Conservation (phyloP, 2,888 invertebrate species). For the Caenorhabditis zanzibari region DNA sequence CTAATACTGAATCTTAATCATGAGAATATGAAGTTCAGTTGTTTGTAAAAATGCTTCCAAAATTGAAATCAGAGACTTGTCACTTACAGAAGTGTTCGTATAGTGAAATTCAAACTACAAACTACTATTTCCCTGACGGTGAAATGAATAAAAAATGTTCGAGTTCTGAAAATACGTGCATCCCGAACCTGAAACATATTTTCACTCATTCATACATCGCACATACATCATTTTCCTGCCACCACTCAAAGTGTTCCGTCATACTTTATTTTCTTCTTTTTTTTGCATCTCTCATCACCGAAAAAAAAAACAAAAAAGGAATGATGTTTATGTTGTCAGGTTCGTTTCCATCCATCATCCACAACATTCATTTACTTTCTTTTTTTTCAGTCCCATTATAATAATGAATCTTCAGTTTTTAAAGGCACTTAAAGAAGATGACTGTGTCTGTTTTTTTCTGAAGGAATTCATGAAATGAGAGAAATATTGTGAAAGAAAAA, state of each 20-base stretch:
- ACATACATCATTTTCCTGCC: conserved; percentile 2
- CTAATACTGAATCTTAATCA: too few relatives aligned
- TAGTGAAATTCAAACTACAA: not conserved
- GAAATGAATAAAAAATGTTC: not conserved
- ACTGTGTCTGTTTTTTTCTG: not conserved
- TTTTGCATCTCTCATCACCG: conserved; percentile 21
- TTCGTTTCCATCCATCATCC: conserved; percentile 40
- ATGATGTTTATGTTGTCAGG: conserved; percentile 22
- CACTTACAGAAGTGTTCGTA: not conserved
- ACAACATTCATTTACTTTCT: conserved; percentile 15
- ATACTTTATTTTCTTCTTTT: not conserved
- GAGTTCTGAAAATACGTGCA: not conserved
- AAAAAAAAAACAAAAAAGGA: not conserved
- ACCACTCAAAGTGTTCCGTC: conserved; percentile 20
- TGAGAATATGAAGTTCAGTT: too few relatives aligned
- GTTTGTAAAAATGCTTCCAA: too few relatives aligned
- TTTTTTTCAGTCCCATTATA: conserved; percentile 11
- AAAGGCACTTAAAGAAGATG: not conserved
- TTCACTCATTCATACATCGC: not conserved
- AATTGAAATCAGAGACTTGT: not conserved
- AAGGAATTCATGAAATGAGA: conserved; percentile 1
- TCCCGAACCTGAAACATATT: not conserved
- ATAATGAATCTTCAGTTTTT: conserved; percentile 17
- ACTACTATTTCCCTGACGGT: not conserved
- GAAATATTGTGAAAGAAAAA: conserved; percentile 12